These are phyloP conservation scores for Bunonema sp. DNA, from an alignment of 2,888 invertebrate genomes.

Conservation along the genomic window DNA sequence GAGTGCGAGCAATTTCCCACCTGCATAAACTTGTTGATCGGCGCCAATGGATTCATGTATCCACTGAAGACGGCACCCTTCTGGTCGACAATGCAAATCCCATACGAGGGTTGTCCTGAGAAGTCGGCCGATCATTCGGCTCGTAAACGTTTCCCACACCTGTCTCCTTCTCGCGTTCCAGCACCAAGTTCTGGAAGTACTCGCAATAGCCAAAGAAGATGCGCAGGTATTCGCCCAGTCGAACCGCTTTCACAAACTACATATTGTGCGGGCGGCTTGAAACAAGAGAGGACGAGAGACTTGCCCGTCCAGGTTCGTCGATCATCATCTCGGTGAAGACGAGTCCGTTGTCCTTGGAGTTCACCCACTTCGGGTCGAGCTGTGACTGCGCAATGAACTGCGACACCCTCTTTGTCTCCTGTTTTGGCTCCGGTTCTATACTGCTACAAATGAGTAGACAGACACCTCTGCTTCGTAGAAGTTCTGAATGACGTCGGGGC, in stretches of 20 bases:
- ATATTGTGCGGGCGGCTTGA: neutral
- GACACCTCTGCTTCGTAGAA: slow-evolving; percentile 1
- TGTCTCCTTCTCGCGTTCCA: slow-evolving; percentile 6
- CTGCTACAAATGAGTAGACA: neutral
- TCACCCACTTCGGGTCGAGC: slow-evolving; percentile 7
- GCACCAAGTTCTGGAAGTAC: slow-evolving; percentile 9
- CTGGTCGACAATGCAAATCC: slow-evolving; percentile 10
- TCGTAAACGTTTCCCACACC: too few species aligned
- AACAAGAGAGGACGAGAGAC: neutral
- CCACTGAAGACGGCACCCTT: slow-evolving; percentile 1
- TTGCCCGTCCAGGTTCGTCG: slow-evolving; percentile 6
- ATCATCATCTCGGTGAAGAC: slow-evolving; percentile 10
- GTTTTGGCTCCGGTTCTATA: neutral
- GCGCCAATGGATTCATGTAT: slow-evolving; percentile 6
- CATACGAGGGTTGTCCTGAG: slow-evolving; percentile 7
- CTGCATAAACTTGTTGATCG: slow-evolving; percentile 8
- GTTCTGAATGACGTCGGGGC: neutral
- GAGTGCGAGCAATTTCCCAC: slow-evolving; percentile 1
- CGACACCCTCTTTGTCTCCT: slow-evolving; percentile 3
- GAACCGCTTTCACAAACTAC: slow-evolving; percentile 10
- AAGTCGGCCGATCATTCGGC: too few species aligned
- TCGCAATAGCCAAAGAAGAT: slow-evolving; percentile 10
- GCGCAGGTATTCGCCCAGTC: slow-evolving; percentile 7
- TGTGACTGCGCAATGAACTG: slow-evolving; percentile 7
- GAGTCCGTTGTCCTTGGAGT: slow-evolving; percentile 8